Conservation (phyloP, 2,797 vertebrate species). For the Astyanax mexicanus region DNA sequence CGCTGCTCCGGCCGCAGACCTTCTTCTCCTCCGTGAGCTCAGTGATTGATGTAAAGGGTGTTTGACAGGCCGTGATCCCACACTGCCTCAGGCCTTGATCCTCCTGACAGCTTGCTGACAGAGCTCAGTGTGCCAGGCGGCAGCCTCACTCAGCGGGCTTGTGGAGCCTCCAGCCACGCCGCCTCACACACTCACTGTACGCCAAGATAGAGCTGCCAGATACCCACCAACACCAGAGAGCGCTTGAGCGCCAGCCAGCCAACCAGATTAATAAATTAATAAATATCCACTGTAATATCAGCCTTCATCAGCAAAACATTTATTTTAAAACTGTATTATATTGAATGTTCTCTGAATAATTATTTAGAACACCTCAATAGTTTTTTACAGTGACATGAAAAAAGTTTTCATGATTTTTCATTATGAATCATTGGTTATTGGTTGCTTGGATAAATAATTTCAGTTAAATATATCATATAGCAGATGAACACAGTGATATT, state of each 20-base stretch:
- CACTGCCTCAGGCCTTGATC: not conserved
- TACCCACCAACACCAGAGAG: not conserved
- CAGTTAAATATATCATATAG: too few species aligned
- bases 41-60: constrained; percentile 19
- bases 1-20: not conserved
- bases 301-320: not conserved
- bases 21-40: not conserved
- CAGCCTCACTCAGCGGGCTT: constrained; percentile 2
- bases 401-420: too few species aligned
- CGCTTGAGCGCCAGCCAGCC: not conserved
- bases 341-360: not conserved
- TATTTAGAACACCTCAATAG: too few species aligned
- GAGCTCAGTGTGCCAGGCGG: not conserved
- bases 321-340: not conserved
- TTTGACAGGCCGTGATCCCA: constrained; percentile 19
- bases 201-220: not conserved
- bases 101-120: constrained; percentile 19
- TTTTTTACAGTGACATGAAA: too few species aligned
- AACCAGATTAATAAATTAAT: not conserved
- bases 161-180: not conserved
- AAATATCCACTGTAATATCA: not conserved
- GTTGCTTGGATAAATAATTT: too few species aligned
- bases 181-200: not conserved
- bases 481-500: too few species aligned
- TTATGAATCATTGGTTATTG: too few species aligned